Conservation (phyloP, 2,888 invertebrate species). For the Caenorhabditis panamensis region DNA sequence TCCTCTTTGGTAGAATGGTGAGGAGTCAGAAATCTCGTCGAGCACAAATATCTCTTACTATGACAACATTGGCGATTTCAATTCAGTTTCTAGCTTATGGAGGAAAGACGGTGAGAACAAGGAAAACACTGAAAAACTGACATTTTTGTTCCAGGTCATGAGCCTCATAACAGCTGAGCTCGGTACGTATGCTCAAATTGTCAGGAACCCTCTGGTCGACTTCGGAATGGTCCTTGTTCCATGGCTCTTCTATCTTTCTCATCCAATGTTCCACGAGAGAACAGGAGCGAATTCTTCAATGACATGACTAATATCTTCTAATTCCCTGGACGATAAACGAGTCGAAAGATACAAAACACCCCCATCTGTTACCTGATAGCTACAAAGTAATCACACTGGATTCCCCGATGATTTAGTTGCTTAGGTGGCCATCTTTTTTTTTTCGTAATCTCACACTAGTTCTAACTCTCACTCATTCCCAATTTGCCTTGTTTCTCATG, state of each 20-base stretch:
- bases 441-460: too few relatives aligned
- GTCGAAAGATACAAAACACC: too few relatives aligned
- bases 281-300: constrained; percentile 11
- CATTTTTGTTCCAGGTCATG: constrained; percentile 4
- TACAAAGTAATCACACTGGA: too few relatives aligned
- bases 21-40: constrained; percentile 9
- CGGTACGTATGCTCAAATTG: constrained; percentile 6
- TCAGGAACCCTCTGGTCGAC: constrained; percentile 21
- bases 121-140: not conserved
- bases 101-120: constrained; percentile 19
- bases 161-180: not conserved
- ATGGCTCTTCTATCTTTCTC: constrained; percentile 35
- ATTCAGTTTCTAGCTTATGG: constrained; percentile 25
- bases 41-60: constrained; percentile 28
- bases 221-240: constrained; percentile 32
- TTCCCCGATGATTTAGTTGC: not conserved
- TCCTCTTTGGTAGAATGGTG: not conserved
- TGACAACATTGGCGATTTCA: constrained; percentile 33
- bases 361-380: too few relatives aligned
- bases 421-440: not conserved
- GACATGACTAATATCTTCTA: constrained; percentile 2
- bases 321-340: too few relatives aligned
- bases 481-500: too few relatives aligned
- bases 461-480: too few relatives aligned
- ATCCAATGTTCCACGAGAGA: constrained; percentile 41